phyloP scores from a whole-genome alignment of 2,797 vertebrate genomes.

The Alosa sapidissima region DNA sequence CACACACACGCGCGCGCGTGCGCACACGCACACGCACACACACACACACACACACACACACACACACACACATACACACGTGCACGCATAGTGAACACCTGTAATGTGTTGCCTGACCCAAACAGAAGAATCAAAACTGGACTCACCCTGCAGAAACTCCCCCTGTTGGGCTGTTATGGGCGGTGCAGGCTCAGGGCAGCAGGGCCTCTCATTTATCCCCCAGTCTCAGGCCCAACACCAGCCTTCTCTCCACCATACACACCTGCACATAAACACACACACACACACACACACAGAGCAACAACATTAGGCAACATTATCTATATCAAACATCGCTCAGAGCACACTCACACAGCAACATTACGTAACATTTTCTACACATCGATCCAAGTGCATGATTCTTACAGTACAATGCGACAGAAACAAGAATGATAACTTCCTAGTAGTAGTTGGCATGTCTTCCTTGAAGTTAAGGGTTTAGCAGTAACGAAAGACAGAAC shows the following conservation, averaged over 20 bases:
- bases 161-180: neutral
- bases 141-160: conserved; percentile 1
- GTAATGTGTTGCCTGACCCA: neutral
- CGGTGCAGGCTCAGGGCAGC: neutral
- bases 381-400: neutral
- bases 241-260: neutral
- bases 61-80: neutral
- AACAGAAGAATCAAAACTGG: neutral
- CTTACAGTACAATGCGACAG: neutral
- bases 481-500: neutral
- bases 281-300: neutral
- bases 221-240: neutral
- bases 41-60: neutral
- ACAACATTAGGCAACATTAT: neutral
- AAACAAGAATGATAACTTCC: neutral
- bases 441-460: neutral
- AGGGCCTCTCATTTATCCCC: neutral
- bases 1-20: neutral
- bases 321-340: too few species aligned
- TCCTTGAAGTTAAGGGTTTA: neutral
- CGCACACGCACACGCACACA: neutral
- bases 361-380: too few species aligned
- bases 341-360: too few species aligned
- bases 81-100: neutral
- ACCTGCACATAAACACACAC: neutral